Evolutionary conservation across 2,888 invertebrate species (phyloP), one percentile per base, ranked within the genome.

Genomic region (Gari tellinella): DNA sequence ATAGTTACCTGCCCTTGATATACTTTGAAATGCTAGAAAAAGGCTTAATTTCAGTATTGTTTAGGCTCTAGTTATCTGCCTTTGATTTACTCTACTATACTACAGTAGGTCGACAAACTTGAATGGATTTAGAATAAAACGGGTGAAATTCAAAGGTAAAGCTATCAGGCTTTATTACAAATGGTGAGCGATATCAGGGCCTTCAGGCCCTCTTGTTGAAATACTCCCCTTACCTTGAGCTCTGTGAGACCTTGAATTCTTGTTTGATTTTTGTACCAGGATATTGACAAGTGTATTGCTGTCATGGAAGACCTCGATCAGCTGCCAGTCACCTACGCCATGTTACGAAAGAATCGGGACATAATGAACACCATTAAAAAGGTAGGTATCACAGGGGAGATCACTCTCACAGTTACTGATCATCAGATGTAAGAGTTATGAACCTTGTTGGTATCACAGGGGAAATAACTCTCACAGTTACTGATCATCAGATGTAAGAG

Each of bases 341-440:
- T 91, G 84, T 75, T 92, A 64, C 89, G 90, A 79, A 92, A 91
- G 76, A 90, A 92, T 72, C 92, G 92, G 17, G 89, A 89, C 63
- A 90, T 92, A 46, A 88, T 92, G 79, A 85, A 88, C 38, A 92
- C 92, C 43, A 89, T 92, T 37, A 91, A 91, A 82, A 91, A 90
- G 87, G 91, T 91, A 77, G 77, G 81, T 63, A 1, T 25, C 2
- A 25, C 31, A 10, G 10, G 10, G 31, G 10, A 31, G 10, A 31
- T 10, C 10, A 7, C 31, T 43, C 5, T 43, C 4, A 43, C 43
- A 4, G 21, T 49, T 15, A 15, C 49, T 17, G 15, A 25, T 49
- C 15, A 23, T 15, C 5, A 49, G 19, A 8, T 21, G 49, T 21
- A 21, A 5, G 26, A 4, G 15, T n/a, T 21, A 8, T 21, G 3